Base-by-base conservation (phyloP, 2,113 vertebrate genomes). In the Vidua chalybeata region DNA sequence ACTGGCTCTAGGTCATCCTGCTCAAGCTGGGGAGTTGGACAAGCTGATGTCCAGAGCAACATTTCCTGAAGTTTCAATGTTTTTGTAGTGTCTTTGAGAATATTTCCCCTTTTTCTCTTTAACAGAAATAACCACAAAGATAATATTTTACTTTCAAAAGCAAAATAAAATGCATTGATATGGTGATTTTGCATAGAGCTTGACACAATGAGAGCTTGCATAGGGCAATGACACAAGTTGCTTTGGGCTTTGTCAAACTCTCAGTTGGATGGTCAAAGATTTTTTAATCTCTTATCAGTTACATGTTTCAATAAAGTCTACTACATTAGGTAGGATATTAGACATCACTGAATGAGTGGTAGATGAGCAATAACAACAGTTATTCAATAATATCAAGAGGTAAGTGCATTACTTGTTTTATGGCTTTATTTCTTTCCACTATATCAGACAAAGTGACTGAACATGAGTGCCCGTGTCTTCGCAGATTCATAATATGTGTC, bases 331-430 rank as follows among this genome's bases (percentile, higher is more conserved):
- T 90, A 84, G 41, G 76, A 68, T 90, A 90, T 54, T 92, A n/a
- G 56, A 79, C 23, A 89, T 52, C 39, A 49, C n/a, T 67, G 61
- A 73, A 24, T 84, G 39, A 73, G 33, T 62, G 20, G 72, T 84
- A 77, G 68, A 88, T 9, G 5, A 96, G 37, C 45, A 96, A 87
- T 87, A 90, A 81, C 35, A 84, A 68, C 78, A 95, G 81, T 68
- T 84, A 90, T 81, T 87, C 72, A 84, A 26, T 81, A 84, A 92
- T 86, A 93, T 79, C 71, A 83, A 24, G 20, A 67, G 5, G 48
- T 64, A 87, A 97, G 94, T 75, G 71, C 51, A 89, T 72, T 46
- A 35, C 45, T 89, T 94, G 31, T 55, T 93, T 92, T 84, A 89
- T 52, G 45, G 37, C 33, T 80, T 87, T 67, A 71, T 67, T 94